These are phyloP conservation scores for Notiomystis cincta DNA, from an alignment of 2,113 vertebrate species.

Conservation along the genomic window DNA sequence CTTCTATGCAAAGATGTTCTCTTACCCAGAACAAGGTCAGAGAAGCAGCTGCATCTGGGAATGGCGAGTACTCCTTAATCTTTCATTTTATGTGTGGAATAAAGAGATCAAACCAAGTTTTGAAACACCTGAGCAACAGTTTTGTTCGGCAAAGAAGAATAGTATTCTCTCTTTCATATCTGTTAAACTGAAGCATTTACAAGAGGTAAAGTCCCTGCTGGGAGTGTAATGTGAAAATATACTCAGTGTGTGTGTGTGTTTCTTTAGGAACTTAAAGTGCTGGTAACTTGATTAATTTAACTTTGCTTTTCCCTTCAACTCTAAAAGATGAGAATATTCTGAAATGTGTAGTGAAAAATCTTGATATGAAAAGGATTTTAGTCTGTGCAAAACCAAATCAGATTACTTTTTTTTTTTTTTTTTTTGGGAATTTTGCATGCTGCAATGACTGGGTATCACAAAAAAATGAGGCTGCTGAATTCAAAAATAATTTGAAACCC, in stretches of 20 bases:
- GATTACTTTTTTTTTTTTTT: neutral
- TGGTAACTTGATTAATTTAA: neutral
- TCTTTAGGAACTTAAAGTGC: neutral
- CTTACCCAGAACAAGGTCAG: neutral
- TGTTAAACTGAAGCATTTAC: slow-evolving; percentile 14
- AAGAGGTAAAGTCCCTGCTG: neutral
- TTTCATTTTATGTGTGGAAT: neutral
- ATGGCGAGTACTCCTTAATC: neutral
- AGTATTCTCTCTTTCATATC: neutral
- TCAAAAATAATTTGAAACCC: neutral
- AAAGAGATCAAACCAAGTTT: slow-evolving; percentile 22
- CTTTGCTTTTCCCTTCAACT: neutral
- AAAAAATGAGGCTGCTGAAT: neutral
- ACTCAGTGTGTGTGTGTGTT: neutral
- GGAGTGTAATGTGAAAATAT: neutral
- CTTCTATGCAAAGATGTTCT: neutral
- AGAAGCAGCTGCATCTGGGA: neutral
- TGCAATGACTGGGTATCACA: neutral
- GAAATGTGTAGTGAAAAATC: neutral
- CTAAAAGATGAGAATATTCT: neutral
- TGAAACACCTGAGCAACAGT: neutral
- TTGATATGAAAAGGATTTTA: neutral
- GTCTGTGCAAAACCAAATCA: neutral
- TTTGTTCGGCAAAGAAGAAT: neutral
- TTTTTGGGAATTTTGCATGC: neutral